Evolutionary conservation across 23 tunicate species (phyloP).

Genomic region (Halocynthia roretzi): DNA sequence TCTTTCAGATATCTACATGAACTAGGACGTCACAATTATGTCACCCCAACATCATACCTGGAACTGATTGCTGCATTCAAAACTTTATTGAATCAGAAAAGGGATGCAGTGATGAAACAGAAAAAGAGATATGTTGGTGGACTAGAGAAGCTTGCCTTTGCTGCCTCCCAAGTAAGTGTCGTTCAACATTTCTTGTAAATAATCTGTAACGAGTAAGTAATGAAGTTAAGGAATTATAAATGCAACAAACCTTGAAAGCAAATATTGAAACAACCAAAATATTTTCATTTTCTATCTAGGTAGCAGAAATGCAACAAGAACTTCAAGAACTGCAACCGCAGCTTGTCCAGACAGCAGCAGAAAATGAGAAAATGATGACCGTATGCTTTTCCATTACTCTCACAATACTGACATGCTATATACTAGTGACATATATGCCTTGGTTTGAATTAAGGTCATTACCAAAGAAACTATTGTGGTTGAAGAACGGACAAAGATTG

Average conservation of each 20-base stretch:
- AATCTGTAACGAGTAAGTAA: not conserved
- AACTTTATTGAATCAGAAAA: constrained; percentile 69
- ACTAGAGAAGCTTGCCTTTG: constrained; percentile 88
- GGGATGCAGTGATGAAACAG: constrained; percentile 75
- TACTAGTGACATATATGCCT: not conserved
- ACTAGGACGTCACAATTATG: constrained; percentile 97
- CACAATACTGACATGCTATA: no score
- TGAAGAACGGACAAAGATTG: constrained; percentile 78
- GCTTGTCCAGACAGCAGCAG: constrained; percentile 81
- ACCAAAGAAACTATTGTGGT: constrained; percentile 85
- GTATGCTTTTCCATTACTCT: constrained; percentile 26
- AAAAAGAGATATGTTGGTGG: constrained; percentile 91
- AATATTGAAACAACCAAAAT: not conserved
- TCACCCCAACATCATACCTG: constrained; percentile 96
- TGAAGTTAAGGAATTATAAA: not conserved
- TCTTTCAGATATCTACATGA: constrained; percentile 58
- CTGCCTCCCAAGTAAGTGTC: constrained; percentile 60
- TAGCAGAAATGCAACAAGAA: constrained; percentile 98
- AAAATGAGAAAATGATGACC: constrained; percentile 73
- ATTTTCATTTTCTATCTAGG: constrained; percentile 29
- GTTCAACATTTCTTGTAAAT: not conserved
- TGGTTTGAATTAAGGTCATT: constrained; percentile 42
- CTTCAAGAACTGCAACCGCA: constrained; percentile 94
- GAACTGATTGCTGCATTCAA: constrained; percentile 97
- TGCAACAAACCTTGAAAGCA: not conserved